Evolutionary conservation across 2,888 invertebrate species (phyloP).

Genomic region (Aethes cnicana): DNA sequence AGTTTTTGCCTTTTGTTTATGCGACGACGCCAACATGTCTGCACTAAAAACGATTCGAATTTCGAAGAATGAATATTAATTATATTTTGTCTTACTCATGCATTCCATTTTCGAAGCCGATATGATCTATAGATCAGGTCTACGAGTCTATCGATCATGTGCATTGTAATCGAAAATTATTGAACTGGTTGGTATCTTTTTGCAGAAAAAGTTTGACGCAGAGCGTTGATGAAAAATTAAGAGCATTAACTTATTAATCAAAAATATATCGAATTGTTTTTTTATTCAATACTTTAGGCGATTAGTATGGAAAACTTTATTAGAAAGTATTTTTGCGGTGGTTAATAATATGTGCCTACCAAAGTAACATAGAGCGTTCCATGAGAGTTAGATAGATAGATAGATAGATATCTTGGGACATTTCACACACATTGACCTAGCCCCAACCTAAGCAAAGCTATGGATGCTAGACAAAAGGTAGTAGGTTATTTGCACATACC

Average conservation of each 20-base stretch:
- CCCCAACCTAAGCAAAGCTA: no score
- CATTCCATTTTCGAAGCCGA: conserved; percentile 78
- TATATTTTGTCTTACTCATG: conserved; percentile 83
- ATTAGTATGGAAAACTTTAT: no score
- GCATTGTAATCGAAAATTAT: conserved; percentile 77
- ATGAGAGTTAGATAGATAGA: no score
- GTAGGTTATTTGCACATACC: no score
- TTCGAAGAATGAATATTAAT: conserved; percentile 78
- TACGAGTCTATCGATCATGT: conserved; percentile 80
- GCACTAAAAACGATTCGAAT: conserved; percentile 77
- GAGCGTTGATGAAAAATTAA: conserved; percentile 18
- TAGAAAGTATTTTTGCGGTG: no score
- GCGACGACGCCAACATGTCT: conserved; percentile 80
- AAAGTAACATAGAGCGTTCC: no score
- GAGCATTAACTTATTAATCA: conserved; percentile 13
- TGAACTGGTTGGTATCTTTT: conserved; percentile 77
- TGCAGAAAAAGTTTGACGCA: conserved; percentile 71
- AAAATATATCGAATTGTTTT: conserved; percentile 2
- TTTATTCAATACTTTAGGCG: not conserved
- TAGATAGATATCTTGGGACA: no score
- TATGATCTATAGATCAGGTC: conserved; percentile 82
- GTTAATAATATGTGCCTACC: no score
- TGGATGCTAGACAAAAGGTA: no score
- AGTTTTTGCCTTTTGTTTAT: conserved; percentile 78
- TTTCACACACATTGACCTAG: no score